These are phyloP conservation scores for Metopolophium dirhodum DNA, from an alignment of 1,140 invertebrate species.

Conservation along the genomic window DNA sequence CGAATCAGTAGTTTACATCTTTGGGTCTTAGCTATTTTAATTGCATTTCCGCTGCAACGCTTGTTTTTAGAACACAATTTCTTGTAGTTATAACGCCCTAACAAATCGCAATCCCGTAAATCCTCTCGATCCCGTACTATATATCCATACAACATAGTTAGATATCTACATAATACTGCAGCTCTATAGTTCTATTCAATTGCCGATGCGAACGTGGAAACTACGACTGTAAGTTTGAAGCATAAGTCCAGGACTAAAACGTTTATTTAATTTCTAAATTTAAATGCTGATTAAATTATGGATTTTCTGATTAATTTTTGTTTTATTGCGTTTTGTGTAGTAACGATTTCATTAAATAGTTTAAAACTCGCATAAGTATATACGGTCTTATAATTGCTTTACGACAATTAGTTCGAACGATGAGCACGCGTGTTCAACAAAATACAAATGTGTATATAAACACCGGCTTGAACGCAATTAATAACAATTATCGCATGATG, in stretches of 20 bases:
- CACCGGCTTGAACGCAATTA: not conserved
- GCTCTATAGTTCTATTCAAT: not conserved
- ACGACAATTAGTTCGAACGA: not conserved
- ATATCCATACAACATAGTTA: too few species aligned
- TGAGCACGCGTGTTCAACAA: not conserved
- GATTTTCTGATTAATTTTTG: not conserved
- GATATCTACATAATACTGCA: not conserved
- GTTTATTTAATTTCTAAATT: not conserved
- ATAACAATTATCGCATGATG: not conserved
- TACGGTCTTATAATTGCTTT: not conserved
- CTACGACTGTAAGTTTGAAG: not conserved
- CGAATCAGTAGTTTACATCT: not conserved
- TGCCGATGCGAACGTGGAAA: not conserved
- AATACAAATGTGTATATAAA: not conserved
- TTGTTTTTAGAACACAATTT: not conserved
- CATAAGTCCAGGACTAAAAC: not conserved
- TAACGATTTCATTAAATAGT: not conserved
- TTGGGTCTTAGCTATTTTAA: not conserved
- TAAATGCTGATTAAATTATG: not conserved
- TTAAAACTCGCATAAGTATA: not conserved
- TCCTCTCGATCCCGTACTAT: too few species aligned
- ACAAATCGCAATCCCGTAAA: not conserved
- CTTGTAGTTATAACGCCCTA: not conserved
- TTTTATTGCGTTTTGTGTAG: not conserved
- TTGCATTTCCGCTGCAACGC: not conserved